Base-by-base conservation (phyloP, 2,888 invertebrate species). In the Mythimna albipuncta region DNA sequence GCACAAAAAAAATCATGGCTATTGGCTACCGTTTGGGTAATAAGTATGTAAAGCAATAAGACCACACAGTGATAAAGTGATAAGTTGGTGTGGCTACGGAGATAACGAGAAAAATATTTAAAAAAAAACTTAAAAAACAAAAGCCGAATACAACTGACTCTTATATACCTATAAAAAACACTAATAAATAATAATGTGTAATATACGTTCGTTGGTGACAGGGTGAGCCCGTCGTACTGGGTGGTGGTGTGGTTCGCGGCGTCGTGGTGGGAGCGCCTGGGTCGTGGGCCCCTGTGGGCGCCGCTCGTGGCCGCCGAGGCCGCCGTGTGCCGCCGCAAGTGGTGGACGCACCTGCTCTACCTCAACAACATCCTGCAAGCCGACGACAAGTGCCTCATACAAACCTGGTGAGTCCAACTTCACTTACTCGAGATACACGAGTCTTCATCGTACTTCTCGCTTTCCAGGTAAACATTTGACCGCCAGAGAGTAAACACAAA, bases 331-430 rank as follows among this genome's bases (percentile, higher is more conserved):
- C 90, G 92, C 32, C 79, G 77, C 84, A 95, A 95, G 90, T 95
- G 95, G 95, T 95, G 95, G 95, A 91, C 93, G 35, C 95, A 96
- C 52, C 88, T 95, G 79, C 90, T 95, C 4, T 96, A 93, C 87
- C 88, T 95, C 72, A 95, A 95, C 91, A 96, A 96, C 87, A 82
- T 95, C 16, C 61, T 95, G 9, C 83, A 92, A 44, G 89, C 93
- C 0, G 94, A 94, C 71, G 92, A 95, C 66, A 95, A 95, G 83
- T 96, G 96, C 77, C 92, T 96, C 57, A 93, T 96, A 85, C 96
- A 95, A 89, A 96, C 96, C 10, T 96, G 96, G 95, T 95, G 54
- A 26, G 26, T 26, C 26, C 19, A 44, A 44, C 10, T 61, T 13
- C 19, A 57, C 38, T 9, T 50, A 38, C 19, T 35, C 21, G 0